Conservation (phyloP, 1,140 invertebrate genomes). For the Drosophila obscura region DNA sequence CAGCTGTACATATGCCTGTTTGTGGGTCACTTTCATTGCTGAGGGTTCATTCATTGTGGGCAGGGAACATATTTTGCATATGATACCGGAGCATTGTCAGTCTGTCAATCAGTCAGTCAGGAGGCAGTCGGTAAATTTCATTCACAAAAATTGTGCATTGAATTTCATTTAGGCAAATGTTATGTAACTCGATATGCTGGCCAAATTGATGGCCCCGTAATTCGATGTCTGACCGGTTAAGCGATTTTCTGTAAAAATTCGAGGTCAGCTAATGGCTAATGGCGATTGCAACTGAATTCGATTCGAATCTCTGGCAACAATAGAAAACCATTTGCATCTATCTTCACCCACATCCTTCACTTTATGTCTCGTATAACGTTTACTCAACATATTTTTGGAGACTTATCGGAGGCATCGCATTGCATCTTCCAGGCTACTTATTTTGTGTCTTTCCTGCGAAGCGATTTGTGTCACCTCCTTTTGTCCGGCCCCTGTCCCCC, state of each 20-base stretch:
- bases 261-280: constrained; percentile 40
- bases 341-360: constrained; percentile 25
- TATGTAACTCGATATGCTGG: constrained; percentile 63
- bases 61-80: constrained; percentile 46
- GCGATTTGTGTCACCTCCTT: constrained; percentile 69
- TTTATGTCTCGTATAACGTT: constrained; percentile 62
- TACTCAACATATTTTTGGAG: constrained; percentile 9
- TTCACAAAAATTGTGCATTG: constrained; percentile 50
- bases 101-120: constrained; percentile 58
- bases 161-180: constrained; percentile 72
- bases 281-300: constrained; percentile 15
- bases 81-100: constrained; percentile 50
- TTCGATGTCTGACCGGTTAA: neutral
- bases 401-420: constrained; percentile 14
- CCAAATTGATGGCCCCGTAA: constrained; percentile 44
- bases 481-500: constrained; percentile 22
- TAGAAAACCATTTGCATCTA: constrained; percentile 19
- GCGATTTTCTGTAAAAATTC: constrained; percentile 25
- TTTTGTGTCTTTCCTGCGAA: constrained; percentile 53
- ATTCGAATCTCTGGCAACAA: constrained; percentile 17
- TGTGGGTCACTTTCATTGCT: constrained; percentile 37
- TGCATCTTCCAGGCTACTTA: constrained; percentile 21
- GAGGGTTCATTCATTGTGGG: constrained; percentile 55
- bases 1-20: constrained; percentile 28
- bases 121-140: constrained; percentile 34